These are phyloP conservation scores for Rhinoraja longicauda DNA, from an alignment of 2,797 vertebrate genomes.

Conservation along the genomic window DNA sequence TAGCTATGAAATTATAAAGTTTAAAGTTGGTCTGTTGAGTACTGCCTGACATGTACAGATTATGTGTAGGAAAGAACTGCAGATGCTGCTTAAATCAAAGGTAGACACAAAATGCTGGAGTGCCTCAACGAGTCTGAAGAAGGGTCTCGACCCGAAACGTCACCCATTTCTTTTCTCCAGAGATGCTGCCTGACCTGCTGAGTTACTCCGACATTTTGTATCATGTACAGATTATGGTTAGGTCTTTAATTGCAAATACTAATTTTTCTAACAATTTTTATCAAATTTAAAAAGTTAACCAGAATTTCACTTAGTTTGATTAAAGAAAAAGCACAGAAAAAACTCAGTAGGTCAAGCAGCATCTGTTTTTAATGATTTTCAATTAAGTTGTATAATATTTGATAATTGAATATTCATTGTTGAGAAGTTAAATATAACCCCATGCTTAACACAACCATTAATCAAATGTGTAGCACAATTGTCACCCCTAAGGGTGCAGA, in stretches of 20 bases:
- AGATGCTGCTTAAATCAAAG: no score
- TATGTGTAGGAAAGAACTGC: no score
- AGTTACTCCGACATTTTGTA: no score
- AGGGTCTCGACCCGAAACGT: no score
- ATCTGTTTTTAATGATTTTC: no score
- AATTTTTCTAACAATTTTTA: background rate
- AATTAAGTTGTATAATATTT: background rate
- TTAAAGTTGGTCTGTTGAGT: conserved; percentile 70
- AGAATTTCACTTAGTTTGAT: no score
- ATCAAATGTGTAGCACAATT: background rate
- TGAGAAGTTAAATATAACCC: background rate
- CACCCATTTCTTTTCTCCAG: no score
- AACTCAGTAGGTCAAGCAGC: no score
- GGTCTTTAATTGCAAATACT: background rate
- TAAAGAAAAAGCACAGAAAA: no score
- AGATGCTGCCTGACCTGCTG: no score
- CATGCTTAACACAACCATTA: background rate
- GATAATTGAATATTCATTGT: background rate
- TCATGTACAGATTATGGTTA: background rate
- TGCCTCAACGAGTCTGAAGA: no score
- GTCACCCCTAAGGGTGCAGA: background rate
- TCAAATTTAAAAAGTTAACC: background rate
- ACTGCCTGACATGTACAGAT: background rate
- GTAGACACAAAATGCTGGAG: no score
- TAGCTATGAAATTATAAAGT: conserved; percentile 88